phyloP scores from a whole-genome alignment of 2,797 vertebrate genomes.

The Pangasius sanitwongsei region DNA sequence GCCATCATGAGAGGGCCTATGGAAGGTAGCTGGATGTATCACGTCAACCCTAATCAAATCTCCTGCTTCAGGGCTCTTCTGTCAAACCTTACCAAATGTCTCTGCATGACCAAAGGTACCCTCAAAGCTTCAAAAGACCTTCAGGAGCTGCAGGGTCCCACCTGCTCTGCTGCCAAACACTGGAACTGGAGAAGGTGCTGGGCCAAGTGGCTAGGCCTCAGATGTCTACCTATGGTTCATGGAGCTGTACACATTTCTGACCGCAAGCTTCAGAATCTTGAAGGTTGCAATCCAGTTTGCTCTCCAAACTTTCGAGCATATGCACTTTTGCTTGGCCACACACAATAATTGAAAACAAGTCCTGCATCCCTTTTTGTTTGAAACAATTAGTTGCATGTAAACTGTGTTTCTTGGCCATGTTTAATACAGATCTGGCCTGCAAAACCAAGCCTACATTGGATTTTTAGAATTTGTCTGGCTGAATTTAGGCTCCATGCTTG shows the following conservation, averaged over 20 bases:
- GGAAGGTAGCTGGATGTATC: slow-evolving; percentile 33
- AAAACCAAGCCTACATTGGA: background rate
- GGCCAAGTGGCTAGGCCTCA: background rate
- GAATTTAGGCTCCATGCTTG: background rate
- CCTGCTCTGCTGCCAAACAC: slow-evolving; percentile 18
- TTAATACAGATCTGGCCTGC: background rate
- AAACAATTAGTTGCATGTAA: background rate
- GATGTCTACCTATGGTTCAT: background rate
- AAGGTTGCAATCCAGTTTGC: background rate
- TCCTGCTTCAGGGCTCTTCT: background rate
- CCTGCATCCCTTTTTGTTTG: background rate
- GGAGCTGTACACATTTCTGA: background rate
- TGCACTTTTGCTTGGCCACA: background rate
- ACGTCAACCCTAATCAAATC: slow-evolving; percentile 56
- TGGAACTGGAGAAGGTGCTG: slow-evolving; percentile 31
- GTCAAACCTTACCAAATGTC: slow-evolving; percentile 34
- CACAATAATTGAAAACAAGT: background rate
- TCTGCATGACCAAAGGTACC: slow-evolving; percentile 40
- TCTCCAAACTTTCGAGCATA: no score
- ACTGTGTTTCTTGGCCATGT: background rate
- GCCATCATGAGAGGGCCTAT: background rate
- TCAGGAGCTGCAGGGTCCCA: slow-evolving; percentile 17
- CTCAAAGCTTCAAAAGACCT: slow-evolving; percentile 17
- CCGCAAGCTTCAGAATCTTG: background rate
- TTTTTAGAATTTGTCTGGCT: background rate